A percentile compares a stretch with the other conserved stretches of the same genome.
Conservation (phyloP, 2,797 vertebrate genomes). For the Phyllotis vaccarum region DNA sequence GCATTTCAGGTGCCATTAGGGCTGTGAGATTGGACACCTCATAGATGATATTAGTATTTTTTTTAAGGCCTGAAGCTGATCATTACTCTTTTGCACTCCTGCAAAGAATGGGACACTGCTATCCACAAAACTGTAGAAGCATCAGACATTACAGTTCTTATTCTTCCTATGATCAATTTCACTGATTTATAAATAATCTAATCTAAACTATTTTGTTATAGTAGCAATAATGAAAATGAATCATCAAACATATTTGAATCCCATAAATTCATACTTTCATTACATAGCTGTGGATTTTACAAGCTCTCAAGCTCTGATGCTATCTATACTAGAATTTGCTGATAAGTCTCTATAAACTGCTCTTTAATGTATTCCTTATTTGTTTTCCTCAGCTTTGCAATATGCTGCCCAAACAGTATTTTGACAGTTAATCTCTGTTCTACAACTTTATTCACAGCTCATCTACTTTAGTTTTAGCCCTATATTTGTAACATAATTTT, state of each 20-base stretch:
- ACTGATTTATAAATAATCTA: no score
- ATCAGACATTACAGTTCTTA: no score
- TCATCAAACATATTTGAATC: accelerated
- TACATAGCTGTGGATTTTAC: accelerated
- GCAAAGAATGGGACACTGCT: not conserved
- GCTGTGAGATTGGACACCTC: accelerated
- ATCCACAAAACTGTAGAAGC: accelerated
- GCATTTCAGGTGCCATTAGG: not conserved
- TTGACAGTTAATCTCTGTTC: not conserved
- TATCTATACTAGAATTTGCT: not conserved
- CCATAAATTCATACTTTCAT: not conserved
- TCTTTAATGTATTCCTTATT: not conserved
- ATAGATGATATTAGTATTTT: no score
- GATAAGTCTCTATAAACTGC: no score
- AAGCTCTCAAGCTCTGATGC: no score
- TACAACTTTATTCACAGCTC: not conserved
- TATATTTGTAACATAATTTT: not conserved
- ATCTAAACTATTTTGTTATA: not conserved
- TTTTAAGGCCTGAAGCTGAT: not conserved
- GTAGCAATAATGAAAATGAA: not conserved
- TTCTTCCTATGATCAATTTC: not conserved
- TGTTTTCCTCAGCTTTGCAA: not conserved
- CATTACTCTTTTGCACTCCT: not conserved
- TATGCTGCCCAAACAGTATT: not conserved
- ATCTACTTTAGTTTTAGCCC: no score